Evolutionary conservation across 2,113 vertebrate genomes (phyloP).

Genomic region (Cairina moschata): DNA sequence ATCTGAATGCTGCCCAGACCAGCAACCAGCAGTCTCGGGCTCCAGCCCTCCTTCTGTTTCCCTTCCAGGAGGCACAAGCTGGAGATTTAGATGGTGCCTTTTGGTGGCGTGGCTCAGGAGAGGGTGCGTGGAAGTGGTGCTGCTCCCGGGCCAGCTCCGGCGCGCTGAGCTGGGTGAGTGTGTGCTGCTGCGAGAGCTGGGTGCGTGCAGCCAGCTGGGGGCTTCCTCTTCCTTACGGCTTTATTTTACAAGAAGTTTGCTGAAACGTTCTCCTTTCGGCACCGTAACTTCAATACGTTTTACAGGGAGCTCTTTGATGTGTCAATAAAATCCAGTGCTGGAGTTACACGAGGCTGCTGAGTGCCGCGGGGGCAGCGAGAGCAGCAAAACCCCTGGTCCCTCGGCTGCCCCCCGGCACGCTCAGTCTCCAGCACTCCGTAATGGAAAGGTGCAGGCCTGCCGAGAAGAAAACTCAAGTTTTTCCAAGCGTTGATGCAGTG

Average conservation of each 20-base stretch:
- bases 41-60: accelerated
- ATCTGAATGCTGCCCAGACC: accelerated
- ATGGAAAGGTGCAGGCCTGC: neutral
- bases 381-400: neutral
- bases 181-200: accelerated
- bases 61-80: neutral
- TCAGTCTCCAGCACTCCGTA: too few species aligned
- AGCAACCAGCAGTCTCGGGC: neutral
- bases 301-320: slow-evolving; percentile 52
- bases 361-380: too few species aligned
- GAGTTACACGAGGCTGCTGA: neutral
- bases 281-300: slow-evolving; percentile 39
- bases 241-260: neutral
- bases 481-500: accelerated
- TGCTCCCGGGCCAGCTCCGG: neutral
- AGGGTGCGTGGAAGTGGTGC: accelerated
- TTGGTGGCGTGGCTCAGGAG: accelerated
- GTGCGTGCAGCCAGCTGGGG: too few species aligned
- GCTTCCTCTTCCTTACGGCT: accelerated
- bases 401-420: neutral
- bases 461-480: accelerated
- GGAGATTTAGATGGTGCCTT: neutral
- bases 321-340: slow-evolving; percentile 35
- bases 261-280: slow-evolving; percentile 52
- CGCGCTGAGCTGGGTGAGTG: too few species aligned